Conservation (phyloP, 2,797 vertebrate species). For the Neosalanx taihuensis region DNA sequence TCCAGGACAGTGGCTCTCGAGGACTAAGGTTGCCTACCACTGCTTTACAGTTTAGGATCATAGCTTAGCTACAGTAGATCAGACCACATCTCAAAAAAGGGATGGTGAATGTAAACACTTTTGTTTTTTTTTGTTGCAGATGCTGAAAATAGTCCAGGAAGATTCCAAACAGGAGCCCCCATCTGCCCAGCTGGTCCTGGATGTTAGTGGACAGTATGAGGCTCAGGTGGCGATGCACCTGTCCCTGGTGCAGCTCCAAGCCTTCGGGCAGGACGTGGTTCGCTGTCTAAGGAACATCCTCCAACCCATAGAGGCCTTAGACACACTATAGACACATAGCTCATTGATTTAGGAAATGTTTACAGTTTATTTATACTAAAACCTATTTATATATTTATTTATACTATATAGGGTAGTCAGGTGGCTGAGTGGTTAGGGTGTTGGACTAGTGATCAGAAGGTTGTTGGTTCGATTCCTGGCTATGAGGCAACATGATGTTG, state of each 20-base stretch:
- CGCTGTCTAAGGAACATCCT: slow-evolving; percentile 53
- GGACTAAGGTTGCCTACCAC: no score
- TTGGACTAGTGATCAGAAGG: no score
- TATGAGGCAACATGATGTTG: no score
- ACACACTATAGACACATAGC: neutral
- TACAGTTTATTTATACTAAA: slow-evolving; percentile 22
- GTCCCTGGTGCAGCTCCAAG: slow-evolving; percentile 61
- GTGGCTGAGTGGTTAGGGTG: no score
- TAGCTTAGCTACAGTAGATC: neutral
- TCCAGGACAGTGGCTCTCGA: no score
- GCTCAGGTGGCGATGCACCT: slow-evolving; percentile 68
- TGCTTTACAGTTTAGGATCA: neutral
- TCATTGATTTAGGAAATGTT: slow-evolving; percentile 13
- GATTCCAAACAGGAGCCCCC: slow-evolving; percentile 18
- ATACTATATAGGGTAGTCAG: neutral
- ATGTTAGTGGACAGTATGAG: slow-evolving; percentile 44
- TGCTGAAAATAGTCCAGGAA: slow-evolving; percentile 40
- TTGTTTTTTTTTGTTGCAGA: slow-evolving; percentile 42
- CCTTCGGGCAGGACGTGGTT: slow-evolving; percentile 53
- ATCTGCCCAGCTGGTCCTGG: slow-evolving; percentile 10
- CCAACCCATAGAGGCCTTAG: neutral
- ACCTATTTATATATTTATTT: slow-evolving; percentile 19
- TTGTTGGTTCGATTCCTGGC: no score
- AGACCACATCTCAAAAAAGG: neutral
- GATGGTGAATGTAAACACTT: neutral